Percentiles rank a stretch among this genome's conserved stretches.
phyloP scores from a whole-genome alignment of 2,888 invertebrate species.

The Hemithea aestivaria region DNA sequence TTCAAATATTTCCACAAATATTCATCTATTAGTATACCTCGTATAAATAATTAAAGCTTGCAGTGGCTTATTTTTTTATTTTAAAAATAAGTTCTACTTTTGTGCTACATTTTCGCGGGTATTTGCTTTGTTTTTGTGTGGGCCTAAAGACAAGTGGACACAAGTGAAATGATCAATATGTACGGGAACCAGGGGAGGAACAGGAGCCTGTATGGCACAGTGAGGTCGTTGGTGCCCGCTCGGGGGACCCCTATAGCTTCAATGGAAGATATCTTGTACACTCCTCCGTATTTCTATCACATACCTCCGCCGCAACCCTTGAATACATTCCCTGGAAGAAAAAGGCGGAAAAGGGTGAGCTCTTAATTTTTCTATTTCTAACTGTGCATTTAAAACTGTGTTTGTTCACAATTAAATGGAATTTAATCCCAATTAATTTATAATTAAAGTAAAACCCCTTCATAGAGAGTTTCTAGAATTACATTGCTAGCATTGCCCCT shows the following conservation, averaged over 20 bases:
- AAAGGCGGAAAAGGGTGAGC: conserved; percentile 66
- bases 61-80: conserved; percentile 65
- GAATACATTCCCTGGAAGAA: conserved; percentile 71
- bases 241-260: conserved; percentile 51
- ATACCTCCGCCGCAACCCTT: conserved; percentile 63
- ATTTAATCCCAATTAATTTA: too few relatives aligned
- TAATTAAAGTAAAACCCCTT: too few relatives aligned
- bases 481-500: too few relatives aligned
- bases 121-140: background rate
- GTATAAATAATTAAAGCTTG: conserved; percentile 19
- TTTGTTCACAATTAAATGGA: too few relatives aligned
- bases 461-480: too few relatives aligned
- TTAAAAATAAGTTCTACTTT: conserved; percentile 59
- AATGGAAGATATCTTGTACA: conserved; percentile 57
- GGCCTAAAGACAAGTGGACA: conserved; percentile 3
- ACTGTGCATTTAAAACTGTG: too few relatives aligned
- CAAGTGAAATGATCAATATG: conserved; percentile 58
- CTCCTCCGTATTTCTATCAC: conserved; percentile 69
- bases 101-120: conserved; percentile 12
- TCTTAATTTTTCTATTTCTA: too few relatives aligned
- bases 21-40: conserved; percentile 57
- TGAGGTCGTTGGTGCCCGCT: conserved; percentile 58
- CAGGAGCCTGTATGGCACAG: conserved; percentile 66
- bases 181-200: conserved; percentile 56
- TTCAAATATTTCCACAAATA: conserved; percentile 61